A percentile compares a stretch with the other conserved stretches of the same genome.
Evolutionary conservation across 2,113 vertebrate species (phyloP).

Genomic region (Tichodroma muraria): DNA sequence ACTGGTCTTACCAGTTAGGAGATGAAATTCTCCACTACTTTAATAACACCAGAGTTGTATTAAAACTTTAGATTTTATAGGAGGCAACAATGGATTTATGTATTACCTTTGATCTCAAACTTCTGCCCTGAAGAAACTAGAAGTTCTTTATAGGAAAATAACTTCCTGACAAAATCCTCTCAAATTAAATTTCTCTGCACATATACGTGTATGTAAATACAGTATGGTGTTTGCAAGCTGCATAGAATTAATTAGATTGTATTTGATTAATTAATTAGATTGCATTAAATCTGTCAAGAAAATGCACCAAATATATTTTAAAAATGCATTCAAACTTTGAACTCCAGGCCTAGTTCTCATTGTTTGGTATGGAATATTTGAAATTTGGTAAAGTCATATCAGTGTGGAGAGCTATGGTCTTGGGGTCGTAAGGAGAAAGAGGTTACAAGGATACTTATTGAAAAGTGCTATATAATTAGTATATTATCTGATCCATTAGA

Average conservation of each 20-base stretch:
- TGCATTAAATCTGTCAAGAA: neutral
- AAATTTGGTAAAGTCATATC: neutral
- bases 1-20: neutral
- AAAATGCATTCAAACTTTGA: neutral
- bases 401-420: neutral
- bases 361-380: neutral
- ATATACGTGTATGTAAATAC: neutral
- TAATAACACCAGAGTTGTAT: neutral
- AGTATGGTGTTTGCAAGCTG: neutral
- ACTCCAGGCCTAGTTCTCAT: neutral
- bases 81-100: neutral
- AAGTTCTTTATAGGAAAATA: neutral
- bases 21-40: neutral
- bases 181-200: neutral
- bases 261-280: neutral
- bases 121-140: neutral
- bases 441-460: neutral
- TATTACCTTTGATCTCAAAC: neutral
- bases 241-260: neutral
- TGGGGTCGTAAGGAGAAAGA: neutral
- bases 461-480: neutral
- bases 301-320: neutral
- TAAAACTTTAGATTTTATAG: neutral
- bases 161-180: neutral
- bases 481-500: neutral